Evolutionary conservation across 2,113 vertebrate genomes (phyloP).

Genomic region (Donacobius atricapilla): DNA sequence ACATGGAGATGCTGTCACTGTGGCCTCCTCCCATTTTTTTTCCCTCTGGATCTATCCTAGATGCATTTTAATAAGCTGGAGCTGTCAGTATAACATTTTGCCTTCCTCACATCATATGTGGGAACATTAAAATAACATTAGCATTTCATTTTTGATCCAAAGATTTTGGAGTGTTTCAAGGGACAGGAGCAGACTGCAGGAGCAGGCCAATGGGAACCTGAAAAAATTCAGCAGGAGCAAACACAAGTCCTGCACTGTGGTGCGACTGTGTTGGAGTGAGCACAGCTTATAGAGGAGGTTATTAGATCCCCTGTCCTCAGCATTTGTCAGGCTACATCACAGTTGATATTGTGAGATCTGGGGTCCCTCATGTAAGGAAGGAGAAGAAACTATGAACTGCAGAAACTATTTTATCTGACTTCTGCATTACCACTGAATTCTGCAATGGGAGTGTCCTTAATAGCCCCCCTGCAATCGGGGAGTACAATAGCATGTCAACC

Average conservation of each 20-base stretch:
- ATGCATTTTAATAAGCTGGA: background rate
- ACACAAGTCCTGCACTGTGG: background rate
- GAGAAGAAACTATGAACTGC: background rate
- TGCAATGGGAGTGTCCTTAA: background rate
- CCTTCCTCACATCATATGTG: background rate
- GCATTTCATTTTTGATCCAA: background rate
- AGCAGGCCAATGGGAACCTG: background rate
- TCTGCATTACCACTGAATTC: background rate
- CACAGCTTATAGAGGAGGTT: too few relatives aligned
- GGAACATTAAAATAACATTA: background rate
- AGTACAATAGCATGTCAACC: background rate
- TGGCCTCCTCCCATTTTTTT: background rate
- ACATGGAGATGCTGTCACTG: accelerated
- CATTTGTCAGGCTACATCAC: background rate
- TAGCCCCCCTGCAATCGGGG: accelerated
- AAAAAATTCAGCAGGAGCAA: background rate
- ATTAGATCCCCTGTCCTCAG: background rate
- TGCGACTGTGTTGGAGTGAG: background rate
- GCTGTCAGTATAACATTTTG: background rate
- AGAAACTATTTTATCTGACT: background rate
- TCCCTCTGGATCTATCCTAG: background rate
- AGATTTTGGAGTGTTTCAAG: background rate
- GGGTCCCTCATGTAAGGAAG: background rate
- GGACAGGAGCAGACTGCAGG: background rate
- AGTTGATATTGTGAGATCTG: background rate